Base-by-base conservation (phyloP, 1,140 invertebrate genomes). In the Magallana gigas region DNA sequence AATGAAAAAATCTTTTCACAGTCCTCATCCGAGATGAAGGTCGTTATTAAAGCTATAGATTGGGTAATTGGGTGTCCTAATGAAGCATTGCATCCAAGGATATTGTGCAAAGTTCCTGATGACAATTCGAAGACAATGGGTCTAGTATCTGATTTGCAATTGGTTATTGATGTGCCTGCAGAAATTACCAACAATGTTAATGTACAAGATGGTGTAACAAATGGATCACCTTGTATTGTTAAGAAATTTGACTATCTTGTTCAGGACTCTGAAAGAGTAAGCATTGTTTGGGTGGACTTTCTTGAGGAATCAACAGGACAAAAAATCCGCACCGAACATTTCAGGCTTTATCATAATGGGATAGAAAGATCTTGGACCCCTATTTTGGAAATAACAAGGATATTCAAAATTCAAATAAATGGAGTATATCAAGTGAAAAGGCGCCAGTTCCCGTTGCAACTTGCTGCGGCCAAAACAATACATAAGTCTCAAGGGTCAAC, bases 271-370 rank as follows among this genome's bases (percentile, higher is more conserved):
- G 5, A 14, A 18, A 48, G 36, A 48, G 36, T 48, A 48, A 48
- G 86, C 57, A 90, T 90, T 60, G 57, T 90, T 62, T 91, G 90
- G 88, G 87, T 91, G 8, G 4, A 62, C 12, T 91, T 91, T 84
- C 16, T 62, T 60, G 85, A 87, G 12, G 11, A 64, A 8, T 14
- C 8, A 18, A 85, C 88, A 59, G 89, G 85, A 4, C 48, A 16
- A 16, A 60, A 60, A 60, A 60, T 60, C 76, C 84, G 90, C 57
- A 86, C 6, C 14, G 76, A 86, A 56, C 89, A 91, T 59, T 87
- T 60, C 14, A 85, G 88, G 84, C 83, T 89, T 9, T 89, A 88
- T 29, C 23, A 6, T 8, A 18, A 81, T 36, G 64, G 60, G 8
- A 88, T 91, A 36, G 1, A 68, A 18, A 76, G 58, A 11, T 23